Evolutionary conservation across 2,113 vertebrate genomes (phyloP), one percentile per base, ranked within the genome.

Genomic region (Haplochromis burtoni): DNA sequence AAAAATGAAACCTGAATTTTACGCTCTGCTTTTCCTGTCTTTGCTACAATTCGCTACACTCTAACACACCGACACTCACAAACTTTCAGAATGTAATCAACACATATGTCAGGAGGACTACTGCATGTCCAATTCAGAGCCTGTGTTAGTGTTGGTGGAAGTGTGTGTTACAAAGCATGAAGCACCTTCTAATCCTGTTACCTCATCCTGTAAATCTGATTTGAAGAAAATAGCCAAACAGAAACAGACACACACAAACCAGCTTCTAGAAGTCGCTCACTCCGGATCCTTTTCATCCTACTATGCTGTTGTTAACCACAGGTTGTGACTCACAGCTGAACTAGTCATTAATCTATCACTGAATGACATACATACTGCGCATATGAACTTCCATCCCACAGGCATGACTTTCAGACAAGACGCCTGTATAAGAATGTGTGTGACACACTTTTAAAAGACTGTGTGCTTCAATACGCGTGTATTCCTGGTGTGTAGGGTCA

Each of bases 401-500:
- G 79, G 81, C n/a, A 38, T 81, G n/a, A 53, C 66, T 49, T 78
- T 84, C 63, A 85, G 24, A 61, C 57, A 33, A 79, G 9, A 33
- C 4, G 14, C 54, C 35, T 59, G 80, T 81, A 31, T 38, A 86
- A 59, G 76, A 84, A 42, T 83, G 86, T 86, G 55, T 51, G 13
- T 59, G 84, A 89, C 76, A 90, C 92, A 86, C 68, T 80, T 86
- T 53, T 76, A 61, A 38, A 47, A 57, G 33, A 53, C 35, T 19
- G n/a, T 12, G 10, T 79, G 45, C 29, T 83, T 9, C 61, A 53
- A 90, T 76, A 63, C 57, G 26, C 59, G 47, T 92, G 91, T 95
- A 86, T 92, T 93, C 86, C 89, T 93, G 86, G 92, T 88, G 87
- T 68, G 85, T 89, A 76, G 80, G 83, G 91, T 93, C 83, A 92